Conservation (phyloP, 1,140 invertebrate species). For the Sitodiplosis mosellana region DNA sequence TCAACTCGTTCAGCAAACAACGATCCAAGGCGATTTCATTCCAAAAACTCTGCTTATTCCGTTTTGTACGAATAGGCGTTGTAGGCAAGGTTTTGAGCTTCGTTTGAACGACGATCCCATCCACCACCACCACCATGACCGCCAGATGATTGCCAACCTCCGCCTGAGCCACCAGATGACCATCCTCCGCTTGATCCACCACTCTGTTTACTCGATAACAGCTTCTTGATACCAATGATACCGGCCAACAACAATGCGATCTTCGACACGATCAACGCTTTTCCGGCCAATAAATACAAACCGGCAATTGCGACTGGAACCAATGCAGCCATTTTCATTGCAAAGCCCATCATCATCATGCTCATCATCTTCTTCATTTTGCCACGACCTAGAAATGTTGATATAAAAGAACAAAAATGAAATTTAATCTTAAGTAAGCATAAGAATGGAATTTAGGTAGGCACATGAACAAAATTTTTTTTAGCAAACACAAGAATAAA, state of each 20-base stretch:
- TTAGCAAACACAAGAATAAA: no score
- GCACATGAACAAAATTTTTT: no score
- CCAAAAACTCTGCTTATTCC: not conserved
- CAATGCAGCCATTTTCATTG: constrained; percentile 53
- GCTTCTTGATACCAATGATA: constrained; percentile 61
- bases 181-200: constrained; percentile 32
- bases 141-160: constrained; percentile 38
- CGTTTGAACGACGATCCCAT: constrained; percentile 30
- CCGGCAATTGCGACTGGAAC: constrained; percentile 52
- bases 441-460: no score
- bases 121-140: constrained; percentile 28
- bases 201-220: constrained; percentile 42
- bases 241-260: constrained; percentile 55
- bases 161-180: constrained; percentile 30
- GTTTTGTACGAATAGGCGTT: constrained; percentile 27
- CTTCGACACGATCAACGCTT: constrained; percentile 58
- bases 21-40: no score
- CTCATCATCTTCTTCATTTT: constrained; percentile 72
- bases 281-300: constrained; percentile 52
- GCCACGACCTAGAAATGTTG: constrained; percentile 34
- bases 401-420: not conserved
- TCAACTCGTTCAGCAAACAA: no score
- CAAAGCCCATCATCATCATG: constrained; percentile 63
- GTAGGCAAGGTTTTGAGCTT: constrained; percentile 46
- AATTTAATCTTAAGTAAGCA: no score